Conservation (phyloP, 2,888 invertebrate genomes). For the Empis stercorea region DNA sequence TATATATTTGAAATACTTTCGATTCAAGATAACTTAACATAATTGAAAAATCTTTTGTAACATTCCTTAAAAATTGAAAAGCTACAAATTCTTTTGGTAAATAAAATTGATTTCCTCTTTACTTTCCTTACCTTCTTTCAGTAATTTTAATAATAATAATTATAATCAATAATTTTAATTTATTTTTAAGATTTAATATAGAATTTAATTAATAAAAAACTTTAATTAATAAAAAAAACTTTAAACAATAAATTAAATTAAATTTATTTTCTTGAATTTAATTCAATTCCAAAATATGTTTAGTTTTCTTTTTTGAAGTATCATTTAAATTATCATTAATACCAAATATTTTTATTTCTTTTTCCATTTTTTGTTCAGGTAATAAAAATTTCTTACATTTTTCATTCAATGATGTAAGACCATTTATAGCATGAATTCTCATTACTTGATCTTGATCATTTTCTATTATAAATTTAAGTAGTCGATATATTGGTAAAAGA, state of each 20-base stretch:
- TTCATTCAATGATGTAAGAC: conserved; percentile 23
- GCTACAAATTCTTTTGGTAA: no score
- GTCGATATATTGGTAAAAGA: conserved; percentile 30
- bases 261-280: conserved; percentile 6
- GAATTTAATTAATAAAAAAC: no score
- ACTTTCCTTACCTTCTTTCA: no score
- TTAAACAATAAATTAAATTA: no score
- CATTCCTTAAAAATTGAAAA: no score
- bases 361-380: conserved; percentile 20
- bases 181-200: no score
- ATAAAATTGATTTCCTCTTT: no score
- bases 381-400: conserved; percentile 27
- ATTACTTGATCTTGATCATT: conserved; percentile 27
- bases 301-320: conserved; percentile 9
- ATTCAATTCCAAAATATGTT: conserved; percentile 25
- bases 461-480: conserved; percentile 22
- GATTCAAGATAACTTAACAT: neutral
- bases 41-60: neutral
- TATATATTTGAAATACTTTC: neutral
- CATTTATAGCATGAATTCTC: conserved; percentile 30
- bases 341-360: conserved; percentile 29
- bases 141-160: no score
- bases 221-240: no score
- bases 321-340: conserved; percentile 19
- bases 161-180: no score